Base-by-base conservation (phyloP, 2,113 vertebrate species). In the Sceloporus undulatus region DNA sequence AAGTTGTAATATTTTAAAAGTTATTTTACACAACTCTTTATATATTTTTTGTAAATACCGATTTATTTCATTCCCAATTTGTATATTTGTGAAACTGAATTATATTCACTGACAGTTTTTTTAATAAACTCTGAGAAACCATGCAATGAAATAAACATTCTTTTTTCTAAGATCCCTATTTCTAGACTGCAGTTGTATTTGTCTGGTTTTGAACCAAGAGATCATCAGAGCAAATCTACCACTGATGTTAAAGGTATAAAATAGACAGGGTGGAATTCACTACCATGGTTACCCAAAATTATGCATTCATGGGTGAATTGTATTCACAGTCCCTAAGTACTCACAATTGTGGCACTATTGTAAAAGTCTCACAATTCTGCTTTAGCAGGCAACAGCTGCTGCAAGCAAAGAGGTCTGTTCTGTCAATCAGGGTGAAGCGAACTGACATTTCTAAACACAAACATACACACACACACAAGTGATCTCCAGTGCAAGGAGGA, bases 1-100 rank as follows among this genome's bases (percentile, higher is more conserved):
- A 88, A 92, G 86, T 91, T 14, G n/a, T 68, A 92, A 78, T 94
- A 94, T 94, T 78, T 91, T 13, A 3, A 42, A 27, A 40, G 9
- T 68, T 86, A 70, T 79, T 40, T 85, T 62, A 85, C 14, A 62
- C 21, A 54, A 19, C 19, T 89, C 75, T 87, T 88, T 29, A 11
- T 77, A 85, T 83, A 59, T 10, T 18, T 71, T 1, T 4, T 88
- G 59, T 85, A 85, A 83, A 68, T 89, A 84, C 75, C 48, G 59
- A 76, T 19, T 29, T 5, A 25, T 54, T 76, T 82, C 75, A 42
- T 7, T 9, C 88, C 13, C 54, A 10, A 4, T 91, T 68, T 85
- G 18, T 71, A 83, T 9, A 38, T 66, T 79, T 68, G 2, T 19
- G 79, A 76, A 89, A 56, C 85, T n/a, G 7, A 90, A 78, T 65